phyloP scores from a whole-genome alignment of 1,140 invertebrate genomes.

The Camponotus floridanus region DNA sequence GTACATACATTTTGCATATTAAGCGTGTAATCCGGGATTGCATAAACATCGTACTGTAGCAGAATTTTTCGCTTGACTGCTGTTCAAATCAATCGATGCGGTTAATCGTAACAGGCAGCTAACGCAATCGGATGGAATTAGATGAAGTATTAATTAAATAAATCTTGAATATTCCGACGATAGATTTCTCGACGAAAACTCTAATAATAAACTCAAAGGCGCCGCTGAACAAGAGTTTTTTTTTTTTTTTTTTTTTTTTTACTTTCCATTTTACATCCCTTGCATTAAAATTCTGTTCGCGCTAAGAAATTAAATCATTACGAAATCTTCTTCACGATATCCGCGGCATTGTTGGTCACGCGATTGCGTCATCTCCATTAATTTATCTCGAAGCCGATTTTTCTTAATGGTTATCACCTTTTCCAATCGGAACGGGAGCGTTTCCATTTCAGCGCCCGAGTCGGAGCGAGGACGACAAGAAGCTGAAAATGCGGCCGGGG shows the following conservation, averaged over 20 bases:
- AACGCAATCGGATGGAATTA: constrained; percentile 38
- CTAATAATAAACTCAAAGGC: neutral
- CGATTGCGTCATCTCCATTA: constrained; percentile 20
- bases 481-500: constrained; percentile 50
- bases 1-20: constrained; percentile 62
- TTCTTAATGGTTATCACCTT: constrained; percentile 4
- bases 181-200: neutral
- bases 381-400: constrained; percentile 28
- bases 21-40: constrained; percentile 58
- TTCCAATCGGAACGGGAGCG: neutral
- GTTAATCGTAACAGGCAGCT: constrained; percentile 52
- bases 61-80: constrained; percentile 38
- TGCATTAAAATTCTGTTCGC: neutral
- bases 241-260: constrained; percentile 8
- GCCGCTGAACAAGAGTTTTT: neutral
- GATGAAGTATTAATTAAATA: constrained; percentile 40
- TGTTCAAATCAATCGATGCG: constrained; percentile 44
- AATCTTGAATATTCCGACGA: neutral
- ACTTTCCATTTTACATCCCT: neutral
- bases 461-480: constrained; percentile 38
- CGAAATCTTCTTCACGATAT: neutral
- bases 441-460: constrained; percentile 21
- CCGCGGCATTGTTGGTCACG: neutral
- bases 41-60: constrained; percentile 51
- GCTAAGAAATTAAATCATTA: constrained; percentile 3